A percentile compares a stretch with the other conserved stretches of the same genome.
Conservation (phyloP, 2,888 invertebrate genomes). For the Tachystola acroxantha region DNA sequence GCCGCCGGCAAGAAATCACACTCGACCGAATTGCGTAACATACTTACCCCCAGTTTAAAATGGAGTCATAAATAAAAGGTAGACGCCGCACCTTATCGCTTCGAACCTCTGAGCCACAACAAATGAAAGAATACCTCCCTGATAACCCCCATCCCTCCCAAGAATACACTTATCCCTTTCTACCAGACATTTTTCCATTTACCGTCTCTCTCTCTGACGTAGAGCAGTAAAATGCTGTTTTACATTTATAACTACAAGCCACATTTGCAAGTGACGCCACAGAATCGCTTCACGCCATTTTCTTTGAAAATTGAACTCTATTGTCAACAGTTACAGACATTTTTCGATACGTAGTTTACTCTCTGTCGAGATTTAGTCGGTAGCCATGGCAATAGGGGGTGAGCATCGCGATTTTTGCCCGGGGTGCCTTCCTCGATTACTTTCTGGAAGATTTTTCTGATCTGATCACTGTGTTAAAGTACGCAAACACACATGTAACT, state of each 20-base stretch:
- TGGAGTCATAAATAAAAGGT: slow-evolving; percentile 75
- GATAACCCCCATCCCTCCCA: slow-evolving; percentile 21
- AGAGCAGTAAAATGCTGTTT: slow-evolving; percentile 59
- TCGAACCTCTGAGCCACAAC: slow-evolving; percentile 43
- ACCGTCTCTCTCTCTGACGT: slow-evolving; percentile 40
- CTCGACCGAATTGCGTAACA: slow-evolving; percentile 56
- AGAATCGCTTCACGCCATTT: slow-evolving; percentile 11
- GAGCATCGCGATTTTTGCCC: slow-evolving; percentile 59
- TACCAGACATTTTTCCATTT: slow-evolving; percentile 11
- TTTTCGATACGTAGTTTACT: slow-evolving; percentile 16
- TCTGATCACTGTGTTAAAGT: slow-evolving; percentile 22
- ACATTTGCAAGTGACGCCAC: slow-evolving; percentile 36
- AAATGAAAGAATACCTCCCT: slow-evolving; percentile 60
- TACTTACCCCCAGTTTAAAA: slow-evolving; percentile 67
- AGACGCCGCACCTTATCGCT: slow-evolving; percentile 67
- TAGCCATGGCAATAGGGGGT: slow-evolving; percentile 51
- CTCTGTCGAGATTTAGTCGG: slow-evolving; percentile 23
- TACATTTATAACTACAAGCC: slow-evolving; percentile 76
- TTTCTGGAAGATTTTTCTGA: slow-evolving; percentile 50
- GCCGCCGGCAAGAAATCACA: slow-evolving; percentile 42
- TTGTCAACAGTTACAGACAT: slow-evolving; percentile 22
- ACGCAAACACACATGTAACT: too few species aligned
- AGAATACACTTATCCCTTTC: slow-evolving; percentile 19
- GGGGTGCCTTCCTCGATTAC: slow-evolving; percentile 56
- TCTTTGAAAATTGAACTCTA: slow-evolving; percentile 23